These are phyloP conservation scores for Hypocryptadius cinnamomeus DNA, from an alignment of 2,113 vertebrate species.

Conservation along the genomic window DNA sequence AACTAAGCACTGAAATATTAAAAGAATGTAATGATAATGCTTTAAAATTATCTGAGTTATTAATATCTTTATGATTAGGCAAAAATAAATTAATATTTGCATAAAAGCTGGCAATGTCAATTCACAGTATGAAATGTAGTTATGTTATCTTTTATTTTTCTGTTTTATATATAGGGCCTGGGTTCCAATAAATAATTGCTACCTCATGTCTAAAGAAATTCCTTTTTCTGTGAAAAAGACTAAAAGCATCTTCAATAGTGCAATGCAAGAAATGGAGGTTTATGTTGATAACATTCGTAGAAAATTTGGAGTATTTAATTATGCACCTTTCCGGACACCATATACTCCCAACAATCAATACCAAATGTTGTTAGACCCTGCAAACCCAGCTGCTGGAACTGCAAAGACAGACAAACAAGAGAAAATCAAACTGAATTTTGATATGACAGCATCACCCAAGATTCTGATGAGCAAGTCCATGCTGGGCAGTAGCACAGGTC, in stretches of 20 bases:
- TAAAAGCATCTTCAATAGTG: constrained; percentile 99
- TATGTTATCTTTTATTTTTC: not conserved
- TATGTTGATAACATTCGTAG: constrained; percentile 97
- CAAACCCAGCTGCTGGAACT: constrained; percentile 85
- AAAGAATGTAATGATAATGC: not conserved
- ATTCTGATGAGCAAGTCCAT: constrained; percentile 88
- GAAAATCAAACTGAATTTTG: constrained; percentile 94
- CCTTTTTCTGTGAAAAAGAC: constrained; percentile 99
- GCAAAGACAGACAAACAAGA: constrained; percentile 91
- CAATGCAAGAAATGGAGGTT: constrained; percentile 99
- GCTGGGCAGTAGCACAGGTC: constrained; percentile 78
- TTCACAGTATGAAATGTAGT: not conserved
- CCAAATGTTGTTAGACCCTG: constrained; percentile 92
- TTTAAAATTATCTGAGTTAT: not conserved
- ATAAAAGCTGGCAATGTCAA: not conserved
- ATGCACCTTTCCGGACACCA: constrained; percentile 93
- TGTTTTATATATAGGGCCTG: constrained; percentile 80
- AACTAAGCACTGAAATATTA: not conserved
- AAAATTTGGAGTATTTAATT: constrained; percentile 95
- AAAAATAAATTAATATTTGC: not conserved
- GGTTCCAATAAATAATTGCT: constrained; percentile 99
- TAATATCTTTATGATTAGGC: not conserved
- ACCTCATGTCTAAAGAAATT: constrained; percentile 99
- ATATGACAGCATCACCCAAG: constrained; percentile 94
- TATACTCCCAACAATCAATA: constrained; percentile 96